A percentile compares a stretch with the other conserved stretches of the same genome.
These are phyloP conservation scores for Clusia tigrina DNA, from an alignment of 2,888 invertebrate genomes.

Conservation along the genomic window DNA sequence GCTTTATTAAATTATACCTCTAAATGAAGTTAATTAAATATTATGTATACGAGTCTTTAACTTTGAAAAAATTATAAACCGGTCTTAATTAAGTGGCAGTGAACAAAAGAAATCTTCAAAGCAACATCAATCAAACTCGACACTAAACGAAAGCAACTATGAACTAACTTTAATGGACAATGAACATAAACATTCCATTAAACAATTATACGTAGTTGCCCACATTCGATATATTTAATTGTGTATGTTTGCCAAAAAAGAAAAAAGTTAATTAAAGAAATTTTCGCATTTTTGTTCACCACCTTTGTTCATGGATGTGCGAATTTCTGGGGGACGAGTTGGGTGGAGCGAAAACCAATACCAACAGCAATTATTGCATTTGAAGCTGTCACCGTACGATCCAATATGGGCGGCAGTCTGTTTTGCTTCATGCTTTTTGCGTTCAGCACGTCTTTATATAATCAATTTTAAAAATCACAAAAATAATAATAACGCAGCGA, in stretches of 20 bases:
- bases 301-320: too few relatives aligned
- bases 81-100: constrained; percentile 9
- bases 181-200: constrained; percentile 38
- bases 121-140: constrained; percentile 11
- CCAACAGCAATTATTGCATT: not conserved
- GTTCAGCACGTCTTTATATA: constrained; percentile 11
- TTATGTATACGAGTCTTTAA: too few relatives aligned
- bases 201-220: constrained; percentile 12
- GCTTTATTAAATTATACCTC: too few relatives aligned
- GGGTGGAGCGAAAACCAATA: not conserved
- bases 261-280: constrained; percentile 2
- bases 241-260: not conserved
- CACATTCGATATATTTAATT: not conserved
- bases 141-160: constrained; percentile 26
- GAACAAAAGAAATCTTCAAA: constrained; percentile 6
- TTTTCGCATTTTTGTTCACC: not conserved
- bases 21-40: too few relatives aligned
- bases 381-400: not conserved
- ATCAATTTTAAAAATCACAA: not conserved
- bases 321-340: too few relatives aligned
- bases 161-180: constrained; percentile 33
- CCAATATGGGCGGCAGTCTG: constrained; percentile 5
- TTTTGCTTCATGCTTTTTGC: not conserved
- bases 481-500: too few relatives aligned
- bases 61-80: too few relatives aligned